Evolutionary conservation across 2,888 invertebrate species (phyloP).

Genomic region (Dione juno): DNA sequence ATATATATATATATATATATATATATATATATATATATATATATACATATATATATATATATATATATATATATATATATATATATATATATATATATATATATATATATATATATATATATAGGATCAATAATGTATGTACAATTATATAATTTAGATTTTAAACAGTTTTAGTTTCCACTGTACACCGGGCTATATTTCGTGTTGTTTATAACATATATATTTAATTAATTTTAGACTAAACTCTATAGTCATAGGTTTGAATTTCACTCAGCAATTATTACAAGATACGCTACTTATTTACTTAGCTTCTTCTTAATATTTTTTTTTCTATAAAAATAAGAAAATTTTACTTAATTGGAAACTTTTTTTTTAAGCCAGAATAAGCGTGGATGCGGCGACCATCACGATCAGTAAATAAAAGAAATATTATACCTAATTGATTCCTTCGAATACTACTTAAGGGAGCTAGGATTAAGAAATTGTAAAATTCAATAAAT

Average conservation of each 20-base stretch:
- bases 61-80: too few species aligned
- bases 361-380: constrained; percentile 34
- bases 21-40: too few species aligned
- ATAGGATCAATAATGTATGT: too few species aligned
- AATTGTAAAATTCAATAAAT: constrained; percentile 39
- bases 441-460: constrained; percentile 47
- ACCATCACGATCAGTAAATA: neutral
- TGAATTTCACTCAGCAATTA: neutral
- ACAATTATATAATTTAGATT: neutral
- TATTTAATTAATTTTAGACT: neutral
- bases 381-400: constrained; percentile 45
- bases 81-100: too few species aligned
- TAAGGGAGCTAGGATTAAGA: constrained; percentile 42
- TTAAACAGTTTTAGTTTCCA: constrained; percentile 2
- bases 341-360: too few species aligned
- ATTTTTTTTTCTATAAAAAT: too few species aligned
- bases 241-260: neutral
- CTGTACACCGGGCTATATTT: neutral
- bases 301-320: too few species aligned
- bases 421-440: constrained; percentile 31
- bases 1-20: too few species aligned
- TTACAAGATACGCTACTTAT: too few species aligned
- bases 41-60: too few species aligned
- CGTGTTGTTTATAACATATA: neutral
- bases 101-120: too few species aligned